Evolutionary conservation across 2,888 invertebrate species (phyloP), one percentile per base, ranked within the genome.

Genomic region (Luperina nickerlii): DNA sequence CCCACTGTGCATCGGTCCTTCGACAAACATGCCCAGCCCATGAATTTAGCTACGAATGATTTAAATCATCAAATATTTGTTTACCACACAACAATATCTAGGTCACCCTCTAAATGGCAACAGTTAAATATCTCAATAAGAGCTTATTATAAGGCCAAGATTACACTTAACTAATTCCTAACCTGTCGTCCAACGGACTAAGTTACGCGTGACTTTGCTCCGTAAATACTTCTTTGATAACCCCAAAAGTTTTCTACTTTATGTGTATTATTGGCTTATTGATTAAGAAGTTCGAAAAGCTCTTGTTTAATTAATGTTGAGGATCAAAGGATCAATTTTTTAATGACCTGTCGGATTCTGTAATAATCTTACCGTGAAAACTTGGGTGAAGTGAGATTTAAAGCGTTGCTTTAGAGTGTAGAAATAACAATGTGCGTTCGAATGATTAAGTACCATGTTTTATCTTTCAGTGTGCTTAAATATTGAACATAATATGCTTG

Each of bases 141-240:
- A 65, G 20, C 79, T 73, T 60, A 73, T 73, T 60, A 73, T 15
- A 32, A 68, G 24, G 11, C n/a, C 11, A 63, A 45, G n/a, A 73
- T 42, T 63, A 78, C 63, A 60, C 57, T 42, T 73, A 79, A 84
- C 32, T 74, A 51, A 82, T 82, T 82, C 82, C 8, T 38, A 68
- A 65, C 84, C 32, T 42, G n/a, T 63, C 62, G 48, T 6, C 0
- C 38, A 67, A 32, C 57, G 65, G 63, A 83, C 72, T 78, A 48
- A 42, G 62, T 69, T 18, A 57, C 32, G 20, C 48, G 60, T 54
- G 66, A 54, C 83, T 48, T 38, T 60, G 27, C 68, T 74, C 51
- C 6, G 27, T 27, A 68, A 63, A 84, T 73, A 79, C 74, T 69
- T 79, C 57, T 82, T 69, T 65, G 62, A 81, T 83, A 82, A 72